These are phyloP conservation scores for Conus ventricosus DNA, from an alignment of 1,140 invertebrate genomes.

Conservation along the genomic window DNA sequence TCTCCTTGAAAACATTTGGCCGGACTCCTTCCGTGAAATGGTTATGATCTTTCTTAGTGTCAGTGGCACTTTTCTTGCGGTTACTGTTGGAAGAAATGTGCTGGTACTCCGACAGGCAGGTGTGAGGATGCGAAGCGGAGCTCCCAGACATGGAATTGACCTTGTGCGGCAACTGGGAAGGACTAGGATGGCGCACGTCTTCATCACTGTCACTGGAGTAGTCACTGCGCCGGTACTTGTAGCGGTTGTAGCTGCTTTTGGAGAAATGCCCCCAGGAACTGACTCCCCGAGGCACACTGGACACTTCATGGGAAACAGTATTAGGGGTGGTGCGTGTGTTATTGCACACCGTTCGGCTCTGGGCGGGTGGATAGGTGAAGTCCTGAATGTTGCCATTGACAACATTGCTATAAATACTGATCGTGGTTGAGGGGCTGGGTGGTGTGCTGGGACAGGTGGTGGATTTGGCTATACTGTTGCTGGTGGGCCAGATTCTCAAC, in stretches of 20 bases:
- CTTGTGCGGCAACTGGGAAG: constrained; percentile 21
- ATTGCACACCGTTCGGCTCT: constrained; percentile 30
- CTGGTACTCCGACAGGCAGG: constrained; percentile 20
- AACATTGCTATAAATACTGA: constrained; percentile 32
- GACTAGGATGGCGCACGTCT: constrained; percentile 38
- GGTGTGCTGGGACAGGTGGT: background rate
- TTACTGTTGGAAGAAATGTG: constrained; percentile 3
- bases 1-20: constrained; percentile 64
- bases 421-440: constrained; percentile 16
- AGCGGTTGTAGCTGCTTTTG: constrained; percentile 57
- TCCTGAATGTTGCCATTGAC: constrained; percentile 37
- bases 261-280: constrained; percentile 68
- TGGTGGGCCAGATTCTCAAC: constrained; percentile 23
- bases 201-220: constrained; percentile 70
- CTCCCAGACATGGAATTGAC: background rate
- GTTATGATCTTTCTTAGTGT: constrained; percentile 36
- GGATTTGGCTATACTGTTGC: constrained; percentile 35
- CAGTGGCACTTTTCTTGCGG: constrained; percentile 22
- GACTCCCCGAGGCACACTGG: constrained; percentile 46
- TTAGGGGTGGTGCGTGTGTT: constrained; percentile 11
- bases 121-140: background rate
- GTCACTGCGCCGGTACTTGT: constrained; percentile 67
- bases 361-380: constrained; percentile 25
- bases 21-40: constrained; percentile 60
- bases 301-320: constrained; percentile 24